These are phyloP conservation scores for Fissipunctia ypsillon DNA, from an alignment of 2,888 invertebrate genomes.

Conservation along the genomic window DNA sequence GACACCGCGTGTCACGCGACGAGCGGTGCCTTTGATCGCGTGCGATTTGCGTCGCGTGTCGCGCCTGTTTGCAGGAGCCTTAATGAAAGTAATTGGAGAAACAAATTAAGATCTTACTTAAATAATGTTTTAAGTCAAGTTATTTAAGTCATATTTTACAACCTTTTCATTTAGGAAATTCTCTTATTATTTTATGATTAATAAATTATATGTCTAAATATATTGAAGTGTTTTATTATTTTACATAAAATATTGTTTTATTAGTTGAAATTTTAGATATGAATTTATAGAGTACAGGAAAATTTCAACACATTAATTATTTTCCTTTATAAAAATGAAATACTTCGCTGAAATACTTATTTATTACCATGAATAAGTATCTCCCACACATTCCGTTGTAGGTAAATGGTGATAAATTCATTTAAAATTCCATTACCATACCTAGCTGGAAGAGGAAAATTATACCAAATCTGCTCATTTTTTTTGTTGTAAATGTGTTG, in stretches of 20 bases:
- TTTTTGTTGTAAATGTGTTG: constrained; percentile 39
- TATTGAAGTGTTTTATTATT: constrained; percentile 14
- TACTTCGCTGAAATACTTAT: not conserved
- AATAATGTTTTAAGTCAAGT: constrained; percentile 24
- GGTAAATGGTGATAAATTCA: constrained; percentile 35
- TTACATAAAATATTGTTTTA: constrained; percentile 15
- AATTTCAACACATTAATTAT: not conserved
- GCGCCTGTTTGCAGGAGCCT: too few species aligned
- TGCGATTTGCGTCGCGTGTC: too few species aligned
- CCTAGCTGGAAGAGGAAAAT: constrained; percentile 7
- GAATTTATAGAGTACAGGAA: too few species aligned
- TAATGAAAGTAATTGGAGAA: constrained; percentile 42
- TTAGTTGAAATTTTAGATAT: too few species aligned
- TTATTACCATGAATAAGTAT: constrained; percentile 14
- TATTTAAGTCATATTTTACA: not conserved
- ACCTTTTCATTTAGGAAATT: not conserved
- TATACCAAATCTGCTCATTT: constrained; percentile 40
- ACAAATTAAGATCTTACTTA: constrained; percentile 4
- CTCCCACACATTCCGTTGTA: not conserved
- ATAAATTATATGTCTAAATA: constrained; percentile 12
- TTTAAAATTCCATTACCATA: constrained; percentile 43
- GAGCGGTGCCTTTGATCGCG: too few species aligned
- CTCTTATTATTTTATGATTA: not conserved
- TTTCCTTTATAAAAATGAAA: constrained; percentile 1
- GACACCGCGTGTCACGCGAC: too few species aligned